These are phyloP conservation scores for Pycnomerus fuliginosus DNA, from an alignment of 2,888 invertebrate genomes.

Conservation along the genomic window DNA sequence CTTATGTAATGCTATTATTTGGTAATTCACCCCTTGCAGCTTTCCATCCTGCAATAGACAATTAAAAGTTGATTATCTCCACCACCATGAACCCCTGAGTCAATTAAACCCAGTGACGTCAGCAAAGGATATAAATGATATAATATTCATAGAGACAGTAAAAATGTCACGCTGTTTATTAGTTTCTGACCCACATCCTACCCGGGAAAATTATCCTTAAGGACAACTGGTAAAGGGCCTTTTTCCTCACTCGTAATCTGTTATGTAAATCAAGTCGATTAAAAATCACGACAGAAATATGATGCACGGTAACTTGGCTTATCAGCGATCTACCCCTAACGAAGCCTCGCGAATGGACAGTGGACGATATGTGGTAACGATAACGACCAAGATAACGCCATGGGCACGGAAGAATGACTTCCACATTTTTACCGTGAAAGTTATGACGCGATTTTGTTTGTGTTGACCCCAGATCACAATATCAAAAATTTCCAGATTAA, in stretches of 20 bases:
- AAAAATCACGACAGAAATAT: slow-evolving; percentile 40
- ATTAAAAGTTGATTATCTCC: slow-evolving; percentile 20
- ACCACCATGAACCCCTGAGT: slow-evolving; percentile 11
- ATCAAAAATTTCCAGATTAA: too few species aligned
- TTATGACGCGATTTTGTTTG: slow-evolving; percentile 25
- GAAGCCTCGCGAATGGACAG: slow-evolving; percentile 29
- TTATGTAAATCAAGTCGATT: slow-evolving; percentile 39
- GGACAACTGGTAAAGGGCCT: slow-evolving; percentile 6
- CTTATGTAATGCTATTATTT: too few species aligned
- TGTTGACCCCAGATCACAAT: too few species aligned
- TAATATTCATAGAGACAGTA: slow-evolving; percentile 29
- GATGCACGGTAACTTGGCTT: slow-evolving; percentile 35
- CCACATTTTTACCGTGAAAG: slow-evolving; percentile 25
- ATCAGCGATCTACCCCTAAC: slow-evolving; percentile 31
- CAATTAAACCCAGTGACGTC: slow-evolving; percentile 21
- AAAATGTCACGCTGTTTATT: slow-evolving; percentile 28
- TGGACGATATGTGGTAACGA: slow-evolving; percentile 31
- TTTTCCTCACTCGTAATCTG: slow-evolving; percentile 28
- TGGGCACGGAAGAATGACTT: slow-evolving; percentile 35
- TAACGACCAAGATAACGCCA: slow-evolving; percentile 29
- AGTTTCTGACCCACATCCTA: slow-evolving; percentile 19
- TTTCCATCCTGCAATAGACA: slow-evolving; percentile 4
- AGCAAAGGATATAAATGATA: slow-evolving; percentile 19
- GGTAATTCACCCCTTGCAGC: slow-evolving; percentile 8
- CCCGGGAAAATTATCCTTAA: slow-evolving; percentile 24